Evolutionary conservation across 2,113 vertebrate genomes (phyloP), one percentile per base, ranked within the genome.

Genomic region (Setophaga coronata): DNA sequence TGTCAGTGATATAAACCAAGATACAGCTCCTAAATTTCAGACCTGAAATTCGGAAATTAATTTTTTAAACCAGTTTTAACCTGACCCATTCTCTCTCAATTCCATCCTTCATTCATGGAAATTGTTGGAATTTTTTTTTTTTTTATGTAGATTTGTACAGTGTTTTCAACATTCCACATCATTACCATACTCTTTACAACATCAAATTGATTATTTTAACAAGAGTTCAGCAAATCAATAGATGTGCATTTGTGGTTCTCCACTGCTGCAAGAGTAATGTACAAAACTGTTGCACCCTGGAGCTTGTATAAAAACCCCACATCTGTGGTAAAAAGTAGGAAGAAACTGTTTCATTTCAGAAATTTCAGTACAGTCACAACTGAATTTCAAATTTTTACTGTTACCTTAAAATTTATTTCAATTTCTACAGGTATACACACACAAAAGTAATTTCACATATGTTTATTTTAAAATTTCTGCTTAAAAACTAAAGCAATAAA

Each of bases 401-500:
- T 71, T 67, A 92, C 12, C 38, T 73, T 76, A 78, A 24, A 50
- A 40, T 43, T 84, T 66, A 66, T 17, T 82, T 82, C 40, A 53
- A 15, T 73, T 93, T 77, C 74, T 80, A 80, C 58, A 94, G 26
- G 54, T n/a, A 96, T 26, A 92, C 23, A 92, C 23, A 82, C 53
- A 89, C 51, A 82, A 28, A 90, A 86, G 26, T 79, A 82, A 83
- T 29, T 74, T 93, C n/a, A 95, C 14, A 56, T 2, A 20, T 4
- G 60, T 93, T 95, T 96, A 77, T 90, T 91, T 94, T 73, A 2
- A 57, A n/a, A 62, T 54, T 50, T 86, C 38, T 78, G 10, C 36
- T 93, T 70, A 86, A 96, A 94, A 94, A 73, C 24, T 31, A 48
- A 78, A 71, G 43, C 23, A 57, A 56, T 84, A 96, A 42, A 88